Evolutionary conservation across 2,797 vertebrate genomes (phyloP), one percentile per base, ranked within the genome.

Genomic region (Malacoraja senta): DNA sequence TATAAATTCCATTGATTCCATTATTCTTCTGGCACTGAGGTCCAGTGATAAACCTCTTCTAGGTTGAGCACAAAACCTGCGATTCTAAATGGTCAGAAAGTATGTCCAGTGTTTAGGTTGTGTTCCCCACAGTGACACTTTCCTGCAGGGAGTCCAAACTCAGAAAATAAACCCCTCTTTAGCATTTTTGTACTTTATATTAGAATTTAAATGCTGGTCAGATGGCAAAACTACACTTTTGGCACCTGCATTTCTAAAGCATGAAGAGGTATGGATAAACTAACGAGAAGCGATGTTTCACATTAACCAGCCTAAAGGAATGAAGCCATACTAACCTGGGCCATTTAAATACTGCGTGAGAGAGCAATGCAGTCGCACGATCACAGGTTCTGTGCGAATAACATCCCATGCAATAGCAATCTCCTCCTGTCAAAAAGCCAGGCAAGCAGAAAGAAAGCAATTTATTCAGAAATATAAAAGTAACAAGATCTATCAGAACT

Each of bases 401-500:
- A 98, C 97, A 95, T 98, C 97, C 97, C 98, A 98, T 93, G 98
- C 97, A 94, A 98, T 96, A 95, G 97, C 97, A 95, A 98, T 98
- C 95, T 98, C 98, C 96, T 98, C 98, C 98, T 98, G 93, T 74
- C 92, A 93, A 93, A 94, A 94, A 72, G 95, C 9, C 90, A 92
- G 71, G 90, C 71, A 92, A 92, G 90, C 90, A 92, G 90, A 92
- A 92, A 92, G 32, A 92, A 74, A 92, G 72, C 90, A 92, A 92
- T 92, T 92, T 76, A 92, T 92, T 92, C 90, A 92, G 90, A 92
- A 44, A 92, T 58, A 92, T 92, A 76, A 92, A 92, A 76, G 44
- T 72, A 92, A 92, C 38, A 74, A 92, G 72, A 92, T 92, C 68
- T n/a, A 92, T 92, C 90, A 76, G 71, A 53, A 92, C 24, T 53